Percentiles rank a stretch among this genome's conserved stretches.
Evolutionary conservation across 2,888 invertebrate species (phyloP).

Genomic region (Stegophylla sp.): DNA sequence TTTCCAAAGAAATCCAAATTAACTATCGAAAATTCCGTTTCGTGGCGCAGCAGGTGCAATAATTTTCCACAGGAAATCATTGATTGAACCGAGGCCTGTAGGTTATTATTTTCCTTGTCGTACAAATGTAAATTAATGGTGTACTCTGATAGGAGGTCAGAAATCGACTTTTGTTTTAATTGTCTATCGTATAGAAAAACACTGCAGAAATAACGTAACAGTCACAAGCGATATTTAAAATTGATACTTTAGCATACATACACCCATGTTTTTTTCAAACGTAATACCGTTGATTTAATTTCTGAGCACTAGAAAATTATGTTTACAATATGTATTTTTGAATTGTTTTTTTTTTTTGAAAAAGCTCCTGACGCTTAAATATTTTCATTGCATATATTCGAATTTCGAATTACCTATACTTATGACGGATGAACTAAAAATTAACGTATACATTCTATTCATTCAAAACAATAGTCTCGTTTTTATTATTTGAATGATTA

Average conservation of each 20-base stretch:
- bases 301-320: too few relatives aligned
- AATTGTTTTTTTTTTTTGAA: too few relatives aligned
- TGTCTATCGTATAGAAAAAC: not conserved
- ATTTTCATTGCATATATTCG: too few relatives aligned
- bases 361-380: too few relatives aligned
- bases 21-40: not conserved
- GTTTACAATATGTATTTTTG: too few relatives aligned
- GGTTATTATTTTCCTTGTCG: slow-evolving; percentile 6
- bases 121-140: slow-evolving; percentile 30
- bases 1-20: too few relatives aligned
- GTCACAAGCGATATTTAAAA: not conserved
- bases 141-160: slow-evolving; percentile 23
- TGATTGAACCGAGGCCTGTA: slow-evolving; percentile 20
- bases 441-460: too few relatives aligned
- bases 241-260: not conserved
- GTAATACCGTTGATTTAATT: not conserved
- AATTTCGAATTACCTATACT: too few relatives aligned
- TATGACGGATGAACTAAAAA: too few relatives aligned
- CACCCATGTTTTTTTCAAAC: not conserved
- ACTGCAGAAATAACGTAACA: not conserved
- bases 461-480: too few relatives aligned
- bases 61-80: slow-evolving; percentile 59
- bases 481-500: too few relatives aligned
- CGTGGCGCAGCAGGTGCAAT: not conserved
- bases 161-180: not conserved